phyloP scores from a whole-genome alignment of 2,797 vertebrate species.

The Sparus aurata region DNA sequence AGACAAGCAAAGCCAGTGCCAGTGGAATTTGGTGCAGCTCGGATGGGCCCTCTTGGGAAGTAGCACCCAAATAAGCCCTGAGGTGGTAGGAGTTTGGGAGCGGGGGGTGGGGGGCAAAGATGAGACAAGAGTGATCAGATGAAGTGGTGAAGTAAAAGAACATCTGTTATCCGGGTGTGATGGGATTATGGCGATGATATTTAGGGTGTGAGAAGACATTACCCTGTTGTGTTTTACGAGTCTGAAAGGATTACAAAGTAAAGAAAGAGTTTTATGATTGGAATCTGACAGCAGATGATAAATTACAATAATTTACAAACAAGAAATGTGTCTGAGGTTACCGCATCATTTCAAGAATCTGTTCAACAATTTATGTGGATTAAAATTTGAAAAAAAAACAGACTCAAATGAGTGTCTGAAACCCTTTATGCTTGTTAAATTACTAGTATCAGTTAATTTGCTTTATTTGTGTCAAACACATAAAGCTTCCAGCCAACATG shows the following conservation, averaged over 20 bases:
- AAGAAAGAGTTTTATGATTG: neutral
- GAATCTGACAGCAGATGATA: slow-evolving; percentile 4
- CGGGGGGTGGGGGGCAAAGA: slow-evolving; percentile 20
- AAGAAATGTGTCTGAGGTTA: neutral
- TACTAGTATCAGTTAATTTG: neutral
- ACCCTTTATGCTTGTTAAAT: neutral
- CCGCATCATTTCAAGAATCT: neutral
- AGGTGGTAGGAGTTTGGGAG: slow-evolving; percentile 63
- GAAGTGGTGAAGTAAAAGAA: slow-evolving; percentile 44
- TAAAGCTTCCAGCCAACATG: neutral
- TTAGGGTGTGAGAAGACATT: slow-evolving; percentile 34
- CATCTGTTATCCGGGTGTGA: slow-evolving; percentile 33
- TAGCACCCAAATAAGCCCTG: slow-evolving; percentile 66
- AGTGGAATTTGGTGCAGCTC: slow-evolving; percentile 70
- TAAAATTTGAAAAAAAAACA: slow-evolving; percentile 9
- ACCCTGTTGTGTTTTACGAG: slow-evolving; percentile 20
- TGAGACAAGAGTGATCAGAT: slow-evolving; percentile 45
- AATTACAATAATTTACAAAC: neutral
- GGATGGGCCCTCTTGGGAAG: slow-evolving; percentile 57
- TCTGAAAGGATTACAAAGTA: slow-evolving; percentile 12
- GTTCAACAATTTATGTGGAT: neutral
- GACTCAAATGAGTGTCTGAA: neutral
- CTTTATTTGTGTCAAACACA: neutral
- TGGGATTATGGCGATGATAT: slow-evolving; percentile 58
- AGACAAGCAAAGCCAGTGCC: slow-evolving; percentile 80